Evolutionary conservation across 2,113 vertebrate species (phyloP), one percentile per base, ranked within the genome.

Genomic region (Electrona antarctica): DNA sequence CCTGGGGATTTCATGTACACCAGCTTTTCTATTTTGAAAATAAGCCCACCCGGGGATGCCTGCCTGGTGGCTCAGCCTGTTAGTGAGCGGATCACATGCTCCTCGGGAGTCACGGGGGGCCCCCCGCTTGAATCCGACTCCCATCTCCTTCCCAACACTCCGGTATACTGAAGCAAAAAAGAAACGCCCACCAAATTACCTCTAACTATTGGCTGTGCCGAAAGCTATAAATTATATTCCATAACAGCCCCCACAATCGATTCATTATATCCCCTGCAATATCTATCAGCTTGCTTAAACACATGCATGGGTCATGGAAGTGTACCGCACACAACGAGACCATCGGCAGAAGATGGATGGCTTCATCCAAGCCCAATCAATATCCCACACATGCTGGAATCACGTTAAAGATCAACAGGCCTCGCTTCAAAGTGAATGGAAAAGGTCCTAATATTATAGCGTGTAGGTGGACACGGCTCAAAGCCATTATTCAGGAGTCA

Each of bases 211-310:
- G 63, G 66, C 62, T 58, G 50, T 47, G 15, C 65, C 51, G 57
- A 64, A 62, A 80, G 76, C 81, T 66, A 75, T 83, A 66, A 84
- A 87, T 90, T 85, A 86, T 65, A 64, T 76, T 76, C 54, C 49
- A 78, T 73, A 77, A 84, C 12, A 51, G 51, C 55, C 60, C 50
- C 77, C 0, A 1, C 69, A 59, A 89, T 87, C 62, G 13, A 82
- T 88, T 72, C 41, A n/a, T 77, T 74, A 75, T 71, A 85, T 76
- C 76, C 85, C 65, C 64, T 79, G 78, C 73, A 78, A 79, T 81
- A 50, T 78, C 68, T 71, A 76, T 85, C 63, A 83, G 72, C 64
- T 41, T 78, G 66, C 28, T 76, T 71, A 77, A 80, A 85, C 76
- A 78, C 70, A 76, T 66, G 51, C 60, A 64, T 15, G 9, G 10